phyloP scores from a whole-genome alignment of 2,888 invertebrate genomes.

The Ditula angustiorana region DNA sequence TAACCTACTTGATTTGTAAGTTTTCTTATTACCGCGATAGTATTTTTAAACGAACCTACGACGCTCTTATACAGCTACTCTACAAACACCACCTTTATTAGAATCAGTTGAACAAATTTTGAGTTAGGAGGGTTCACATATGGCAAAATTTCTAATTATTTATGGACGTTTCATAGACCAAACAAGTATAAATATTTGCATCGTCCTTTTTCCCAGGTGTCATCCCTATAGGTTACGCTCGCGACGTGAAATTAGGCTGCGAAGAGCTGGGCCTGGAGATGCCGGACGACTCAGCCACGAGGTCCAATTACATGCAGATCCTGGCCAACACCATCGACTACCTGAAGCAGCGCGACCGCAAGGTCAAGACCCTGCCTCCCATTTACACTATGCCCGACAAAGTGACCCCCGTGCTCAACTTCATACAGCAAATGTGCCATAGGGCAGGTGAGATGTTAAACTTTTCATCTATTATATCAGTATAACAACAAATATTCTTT shows the following conservation, averaged over 20 bases:
- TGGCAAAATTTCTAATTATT: no score
- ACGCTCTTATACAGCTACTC: no score
- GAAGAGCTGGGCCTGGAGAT: conserved; percentile 60
- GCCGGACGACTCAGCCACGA: conserved; percentile 55
- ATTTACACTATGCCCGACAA: conserved; percentile 72
- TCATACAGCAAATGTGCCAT: conserved; percentile 65
- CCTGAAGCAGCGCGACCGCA: conserved; percentile 54
- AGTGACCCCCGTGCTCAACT: conserved; percentile 57
- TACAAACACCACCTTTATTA: no score
- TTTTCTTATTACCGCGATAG: no score
- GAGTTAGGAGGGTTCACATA: no score
- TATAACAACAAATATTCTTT: no score
- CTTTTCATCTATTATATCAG: no score
- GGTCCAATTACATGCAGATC: conserved; percentile 59
- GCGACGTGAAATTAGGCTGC: conserved; percentile 62
- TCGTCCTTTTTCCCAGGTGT: conserved; percentile 54
- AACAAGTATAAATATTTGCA: not conserved
- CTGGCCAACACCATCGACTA: conserved; percentile 69
- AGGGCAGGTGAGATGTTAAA: conserved; percentile 60
- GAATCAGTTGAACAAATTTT: no score
- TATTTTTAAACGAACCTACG: no score
- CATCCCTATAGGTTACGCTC: conserved; percentile 71
- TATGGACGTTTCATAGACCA: no score
- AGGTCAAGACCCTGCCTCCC: conserved; percentile 56
- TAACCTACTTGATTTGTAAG: no score